Evolutionary conservation across 2,113 vertebrate genomes (phyloP).

Genomic region (Morone saxatilis): DNA sequence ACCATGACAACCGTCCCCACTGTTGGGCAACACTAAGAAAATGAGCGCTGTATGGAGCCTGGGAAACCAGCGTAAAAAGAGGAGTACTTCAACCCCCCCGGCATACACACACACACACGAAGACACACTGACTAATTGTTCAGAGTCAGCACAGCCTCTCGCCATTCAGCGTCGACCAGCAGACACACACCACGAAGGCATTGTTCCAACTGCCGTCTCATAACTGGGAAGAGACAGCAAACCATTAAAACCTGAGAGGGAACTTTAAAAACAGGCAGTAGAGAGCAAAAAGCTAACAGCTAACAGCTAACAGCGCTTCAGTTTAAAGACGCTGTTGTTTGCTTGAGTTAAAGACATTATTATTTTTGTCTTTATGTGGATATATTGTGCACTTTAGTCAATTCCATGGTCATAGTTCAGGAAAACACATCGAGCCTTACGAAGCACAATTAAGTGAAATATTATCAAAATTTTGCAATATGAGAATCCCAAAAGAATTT

Average conservation of each 20-base stretch:
- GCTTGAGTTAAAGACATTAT: background rate
- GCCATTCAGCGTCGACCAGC: constrained; percentile 36
- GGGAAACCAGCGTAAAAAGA: constrained; percentile 46
- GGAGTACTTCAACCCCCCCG: constrained; percentile 39
- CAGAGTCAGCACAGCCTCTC: constrained; percentile 66
- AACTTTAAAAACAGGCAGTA: background rate
- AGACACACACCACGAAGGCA: constrained; percentile 45
- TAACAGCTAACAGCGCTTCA: background rate
- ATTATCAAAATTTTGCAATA: no score
- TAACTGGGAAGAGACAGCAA: background rate
- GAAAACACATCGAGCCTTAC: no score
- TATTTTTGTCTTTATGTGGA: background rate
- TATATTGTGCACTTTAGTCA: background rate
- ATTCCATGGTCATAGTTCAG: no score
- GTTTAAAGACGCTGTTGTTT: background rate
- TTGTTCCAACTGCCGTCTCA: constrained; percentile 53
- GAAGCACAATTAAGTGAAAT: no score
- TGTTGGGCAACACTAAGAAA: constrained; percentile 73
- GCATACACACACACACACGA: constrained; percentile 32
- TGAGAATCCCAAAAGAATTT: no score
- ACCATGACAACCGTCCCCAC: constrained; percentile 81
- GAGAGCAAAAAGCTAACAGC: no score
- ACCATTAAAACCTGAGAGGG: background rate
- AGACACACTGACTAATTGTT: constrained; percentile 79
- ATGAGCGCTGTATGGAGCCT: constrained; percentile 68